phyloP scores from a whole-genome alignment of 2,797 vertebrate genomes.

The Rhinichthys osculus region DNA sequence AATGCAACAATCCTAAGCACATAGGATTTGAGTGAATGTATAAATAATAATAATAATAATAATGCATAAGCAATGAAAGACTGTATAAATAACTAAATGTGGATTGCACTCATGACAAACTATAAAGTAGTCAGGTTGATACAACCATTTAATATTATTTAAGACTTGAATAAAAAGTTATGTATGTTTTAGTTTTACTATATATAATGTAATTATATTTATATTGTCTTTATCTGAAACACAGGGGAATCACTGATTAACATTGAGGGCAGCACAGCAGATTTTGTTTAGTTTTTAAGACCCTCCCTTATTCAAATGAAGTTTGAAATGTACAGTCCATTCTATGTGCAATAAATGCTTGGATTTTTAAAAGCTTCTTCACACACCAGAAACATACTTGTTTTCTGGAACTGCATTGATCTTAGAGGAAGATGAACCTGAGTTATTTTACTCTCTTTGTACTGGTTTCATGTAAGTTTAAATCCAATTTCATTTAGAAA shows the following conservation, averaged over 20 bases:
- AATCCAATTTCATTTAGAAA: background rate
- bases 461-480: constrained; percentile 36
- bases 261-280: background rate
- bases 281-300: background rate
- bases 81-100: too few relatives aligned
- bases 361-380: background rate
- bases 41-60: too few relatives aligned
- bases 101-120: too few relatives aligned
- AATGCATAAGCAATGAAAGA: too few relatives aligned
- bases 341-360: background rate
- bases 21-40: too few relatives aligned
- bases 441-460: constrained; percentile 19
- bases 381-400: background rate
- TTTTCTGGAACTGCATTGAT: background rate
- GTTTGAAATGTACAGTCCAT: background rate
- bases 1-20: too few relatives aligned
- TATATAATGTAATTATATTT: too few relatives aligned
- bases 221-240: too few relatives aligned
- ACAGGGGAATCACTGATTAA: background rate
- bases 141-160: too few relatives aligned
- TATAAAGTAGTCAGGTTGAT: too few relatives aligned
- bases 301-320: constrained; percentile 42
- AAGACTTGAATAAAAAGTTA: too few relatives aligned
- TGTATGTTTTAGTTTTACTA: too few relatives aligned
- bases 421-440: constrained; percentile 26